phyloP scores from a whole-genome alignment of 2,797 vertebrate species.

The Neoniphon sammara region DNA sequence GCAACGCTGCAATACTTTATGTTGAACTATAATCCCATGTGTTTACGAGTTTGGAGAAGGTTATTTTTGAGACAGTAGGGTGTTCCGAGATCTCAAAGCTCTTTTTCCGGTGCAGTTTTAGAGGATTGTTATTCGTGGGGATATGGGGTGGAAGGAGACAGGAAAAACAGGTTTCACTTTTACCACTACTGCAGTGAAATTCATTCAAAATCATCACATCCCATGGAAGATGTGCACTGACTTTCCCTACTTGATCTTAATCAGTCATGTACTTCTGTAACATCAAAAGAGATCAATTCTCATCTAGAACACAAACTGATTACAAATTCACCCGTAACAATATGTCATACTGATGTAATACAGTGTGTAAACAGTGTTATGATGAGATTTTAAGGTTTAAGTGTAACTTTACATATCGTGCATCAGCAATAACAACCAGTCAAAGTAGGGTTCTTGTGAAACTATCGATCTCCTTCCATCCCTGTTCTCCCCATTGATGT shows the following conservation, averaged over 20 bases:
- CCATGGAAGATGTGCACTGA: neutral
- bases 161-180: neutral
- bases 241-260: neutral
- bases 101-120: conserved; percentile 37
- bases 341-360: conserved; percentile 43
- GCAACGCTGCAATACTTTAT: conserved; percentile 51
- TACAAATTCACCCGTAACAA: conserved; percentile 43
- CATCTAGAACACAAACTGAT: conserved; percentile 35
- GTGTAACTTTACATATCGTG: conserved; percentile 63
- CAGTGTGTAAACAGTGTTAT: conserved; percentile 61
- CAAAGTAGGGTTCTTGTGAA: conserved; percentile 40
- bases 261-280: neutral
- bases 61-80: conserved; percentile 37
- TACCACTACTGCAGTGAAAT: neutral
- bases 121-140: conserved; percentile 50
- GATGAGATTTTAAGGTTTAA: conserved; percentile 54
- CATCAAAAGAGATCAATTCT: conserved; percentile 21
- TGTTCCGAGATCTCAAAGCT: conserved; percentile 21
- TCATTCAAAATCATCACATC: neutral
- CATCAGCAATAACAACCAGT: conserved; percentile 77
- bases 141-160: conserved; percentile 65
- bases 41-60: conserved; percentile 31
- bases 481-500: conserved; percentile 58
- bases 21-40: conserved; percentile 27
- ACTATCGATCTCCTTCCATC: conserved; percentile 67